phyloP scores from a whole-genome alignment of 2,113 vertebrate species.

The Kryptolebias marmoratus region DNA sequence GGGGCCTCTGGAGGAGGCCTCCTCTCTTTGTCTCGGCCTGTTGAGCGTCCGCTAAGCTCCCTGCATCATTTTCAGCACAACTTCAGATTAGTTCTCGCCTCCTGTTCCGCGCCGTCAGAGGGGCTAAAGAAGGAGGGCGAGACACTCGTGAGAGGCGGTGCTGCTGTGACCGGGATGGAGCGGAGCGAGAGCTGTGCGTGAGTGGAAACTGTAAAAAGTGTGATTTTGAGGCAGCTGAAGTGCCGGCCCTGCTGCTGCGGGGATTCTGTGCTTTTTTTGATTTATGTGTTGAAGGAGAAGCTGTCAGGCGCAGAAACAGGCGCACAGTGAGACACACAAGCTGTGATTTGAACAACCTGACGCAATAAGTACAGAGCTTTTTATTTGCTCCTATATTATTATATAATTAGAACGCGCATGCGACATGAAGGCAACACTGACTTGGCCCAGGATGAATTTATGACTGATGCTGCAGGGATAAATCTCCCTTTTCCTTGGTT shows the following conservation, averaged over 20 bases:
- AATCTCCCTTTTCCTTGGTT: no score
- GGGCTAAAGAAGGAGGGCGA: constrained; percentile 44
- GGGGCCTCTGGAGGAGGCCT: constrained; percentile 73
- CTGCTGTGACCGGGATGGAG: constrained; percentile 69
- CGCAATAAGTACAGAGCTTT: neutral
- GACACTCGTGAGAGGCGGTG: constrained; percentile 16
- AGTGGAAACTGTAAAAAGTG: constrained; percentile 70
- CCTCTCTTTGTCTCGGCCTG: constrained; percentile 80
- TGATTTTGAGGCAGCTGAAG: constrained; percentile 70
- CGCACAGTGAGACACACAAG: neutral
- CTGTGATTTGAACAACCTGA: neutral
- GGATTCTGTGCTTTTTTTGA: constrained; percentile 74
- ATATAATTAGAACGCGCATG: no score
- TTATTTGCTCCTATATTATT: no score
- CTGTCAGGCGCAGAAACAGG: constrained; percentile 77
- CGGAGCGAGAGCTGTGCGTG: constrained; percentile 63
- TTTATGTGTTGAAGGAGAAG: constrained; percentile 84
- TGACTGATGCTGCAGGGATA: no score
- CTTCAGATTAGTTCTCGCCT: constrained; percentile 75
- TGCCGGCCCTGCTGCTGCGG: constrained; percentile 61
- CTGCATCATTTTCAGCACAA: constrained; percentile 77
- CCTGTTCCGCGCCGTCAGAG: constrained; percentile 65
- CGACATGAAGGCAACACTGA: no score
- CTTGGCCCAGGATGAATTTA: no score
- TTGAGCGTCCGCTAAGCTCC: constrained; percentile 72